Percentiles rank a stretch among this genome's conserved stretches.
phyloP scores from a whole-genome alignment of 2,113 vertebrate species.

The Conger conger region DNA sequence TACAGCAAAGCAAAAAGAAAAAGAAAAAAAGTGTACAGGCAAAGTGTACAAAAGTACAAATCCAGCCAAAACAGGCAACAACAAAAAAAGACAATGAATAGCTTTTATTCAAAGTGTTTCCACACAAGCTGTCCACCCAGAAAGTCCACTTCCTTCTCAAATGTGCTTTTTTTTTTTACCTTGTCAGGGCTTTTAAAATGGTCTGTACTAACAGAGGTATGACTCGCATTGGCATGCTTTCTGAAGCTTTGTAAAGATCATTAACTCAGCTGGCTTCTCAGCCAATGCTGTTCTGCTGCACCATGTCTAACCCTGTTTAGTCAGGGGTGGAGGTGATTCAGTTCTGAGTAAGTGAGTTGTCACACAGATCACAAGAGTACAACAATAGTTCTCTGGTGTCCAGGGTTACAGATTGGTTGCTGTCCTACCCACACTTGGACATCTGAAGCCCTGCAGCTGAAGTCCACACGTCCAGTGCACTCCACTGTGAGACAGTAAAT shows the following conservation, averaged over 20 bases:
- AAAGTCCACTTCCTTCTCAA: not conserved
- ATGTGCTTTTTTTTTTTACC: not conserved
- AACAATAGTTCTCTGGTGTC: not conserved
- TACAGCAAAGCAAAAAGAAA: too few species aligned
- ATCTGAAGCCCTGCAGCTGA: not conserved
- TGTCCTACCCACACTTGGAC: not conserved
- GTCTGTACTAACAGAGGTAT: not conserved
- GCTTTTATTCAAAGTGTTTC: not conserved
- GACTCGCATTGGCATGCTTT: conserved; percentile 1
- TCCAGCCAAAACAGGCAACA: too few species aligned
- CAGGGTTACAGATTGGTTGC: not conserved
- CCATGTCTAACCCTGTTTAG: not conserved
- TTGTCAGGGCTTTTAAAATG: not conserved
- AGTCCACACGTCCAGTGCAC: not conserved
- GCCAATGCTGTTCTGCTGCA: not conserved
- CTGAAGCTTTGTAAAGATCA: not conserved
- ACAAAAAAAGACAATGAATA: too few species aligned
- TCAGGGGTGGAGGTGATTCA: not conserved
- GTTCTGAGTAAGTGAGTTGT: not conserved
- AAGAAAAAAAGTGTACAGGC: too few species aligned
- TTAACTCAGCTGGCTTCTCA: not conserved
- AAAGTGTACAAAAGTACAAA: too few species aligned
- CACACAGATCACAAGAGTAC: not conserved
- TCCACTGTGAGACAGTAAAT: not conserved
- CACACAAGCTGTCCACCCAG: not conserved